These are phyloP conservation scores for Arctopsyche grandis DNA, from an alignment of 1,140 invertebrate species.

Conservation along the genomic window DNA sequence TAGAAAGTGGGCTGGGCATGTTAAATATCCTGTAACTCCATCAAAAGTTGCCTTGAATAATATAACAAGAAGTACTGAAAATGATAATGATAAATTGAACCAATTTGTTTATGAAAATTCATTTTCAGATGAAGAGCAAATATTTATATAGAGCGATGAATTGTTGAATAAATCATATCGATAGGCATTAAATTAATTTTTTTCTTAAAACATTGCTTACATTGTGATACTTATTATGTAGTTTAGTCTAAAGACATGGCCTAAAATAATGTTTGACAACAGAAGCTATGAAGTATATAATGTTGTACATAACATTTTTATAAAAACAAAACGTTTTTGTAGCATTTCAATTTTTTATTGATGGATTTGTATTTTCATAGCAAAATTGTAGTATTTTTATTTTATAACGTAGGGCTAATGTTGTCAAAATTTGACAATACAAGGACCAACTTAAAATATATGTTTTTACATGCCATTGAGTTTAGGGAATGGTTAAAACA, in stretches of 20 bases:
- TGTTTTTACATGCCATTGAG: slow-evolving; percentile 43
- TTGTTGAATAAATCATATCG: slow-evolving; percentile 10
- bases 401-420: slow-evolving; percentile 43
- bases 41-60: slow-evolving; percentile 58
- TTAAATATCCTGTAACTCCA: slow-evolving; percentile 71
- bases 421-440: slow-evolving; percentile 50
- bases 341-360: slow-evolving; percentile 29
- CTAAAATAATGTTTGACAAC: slow-evolving; percentile 46
- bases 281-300: slow-evolving; percentile 21
- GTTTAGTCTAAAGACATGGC: slow-evolving; percentile 43
- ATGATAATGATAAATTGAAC: slow-evolving; percentile 58
- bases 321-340: slow-evolving; percentile 18
- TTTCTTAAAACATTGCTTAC: slow-evolving; percentile 40
- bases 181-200: slow-evolving; percentile 17
- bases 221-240: slow-evolving; percentile 53
- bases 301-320: slow-evolving; percentile 6
- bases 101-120: slow-evolving; percentile 64
- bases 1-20: slow-evolving; percentile 68
- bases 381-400: slow-evolving; percentile 15
- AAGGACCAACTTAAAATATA: slow-evolving; percentile 52
- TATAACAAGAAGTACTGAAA: slow-evolving; percentile 46
- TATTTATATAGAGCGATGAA: slow-evolving; percentile 62
- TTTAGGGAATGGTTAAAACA: slow-evolving; percentile 37
- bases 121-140: slow-evolving; percentile 66
- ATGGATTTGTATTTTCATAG: slow-evolving; percentile 41